These are phyloP conservation scores for Diogma glabrata DNA, from an alignment of 2,888 invertebrate species.

Conservation along the genomic window DNA sequence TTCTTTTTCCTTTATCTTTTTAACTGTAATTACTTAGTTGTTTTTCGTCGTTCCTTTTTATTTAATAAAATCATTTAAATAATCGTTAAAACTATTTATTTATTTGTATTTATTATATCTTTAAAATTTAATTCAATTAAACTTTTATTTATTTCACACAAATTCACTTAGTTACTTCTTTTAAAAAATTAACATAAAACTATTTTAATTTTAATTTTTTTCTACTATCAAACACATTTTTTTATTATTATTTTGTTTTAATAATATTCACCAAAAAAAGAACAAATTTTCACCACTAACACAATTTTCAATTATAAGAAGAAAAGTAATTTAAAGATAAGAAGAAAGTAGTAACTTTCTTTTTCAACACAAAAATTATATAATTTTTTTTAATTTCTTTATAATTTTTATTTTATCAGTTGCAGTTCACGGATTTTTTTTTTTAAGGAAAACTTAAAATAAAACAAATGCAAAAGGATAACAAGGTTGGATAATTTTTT, in stretches of 20 bases:
- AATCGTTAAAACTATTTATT: not conserved
- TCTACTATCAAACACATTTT: conserved; percentile 1
- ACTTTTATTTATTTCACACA: conserved; percentile 5
- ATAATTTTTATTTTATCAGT: not conserved
- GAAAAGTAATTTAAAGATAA: no score
- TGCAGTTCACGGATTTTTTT: not conserved
- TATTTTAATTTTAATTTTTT: not conserved
- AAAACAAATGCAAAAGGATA: no score
- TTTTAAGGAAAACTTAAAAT: no score
- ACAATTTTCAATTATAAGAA: no score
- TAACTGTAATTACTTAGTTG: not conserved
- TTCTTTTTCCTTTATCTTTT: not conserved
- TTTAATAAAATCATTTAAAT: conserved; percentile 2
- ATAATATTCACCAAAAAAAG: conserved; percentile 4
- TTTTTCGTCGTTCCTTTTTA: conserved; percentile 5
- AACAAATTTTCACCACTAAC: not conserved
- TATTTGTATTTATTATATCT: not conserved
- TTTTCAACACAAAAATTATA: conserved; percentile 8
- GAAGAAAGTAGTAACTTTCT: no score
- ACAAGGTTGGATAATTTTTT: no score
- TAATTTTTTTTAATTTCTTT: conserved; percentile 4
- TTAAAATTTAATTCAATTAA: not conserved
- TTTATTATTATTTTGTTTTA: not conserved
- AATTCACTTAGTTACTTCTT: conserved; percentile 4
- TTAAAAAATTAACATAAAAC: not conserved